These are phyloP conservation scores for Phengaris alcon DNA, from an alignment of 2,888 invertebrate genomes.

Conservation along the genomic window DNA sequence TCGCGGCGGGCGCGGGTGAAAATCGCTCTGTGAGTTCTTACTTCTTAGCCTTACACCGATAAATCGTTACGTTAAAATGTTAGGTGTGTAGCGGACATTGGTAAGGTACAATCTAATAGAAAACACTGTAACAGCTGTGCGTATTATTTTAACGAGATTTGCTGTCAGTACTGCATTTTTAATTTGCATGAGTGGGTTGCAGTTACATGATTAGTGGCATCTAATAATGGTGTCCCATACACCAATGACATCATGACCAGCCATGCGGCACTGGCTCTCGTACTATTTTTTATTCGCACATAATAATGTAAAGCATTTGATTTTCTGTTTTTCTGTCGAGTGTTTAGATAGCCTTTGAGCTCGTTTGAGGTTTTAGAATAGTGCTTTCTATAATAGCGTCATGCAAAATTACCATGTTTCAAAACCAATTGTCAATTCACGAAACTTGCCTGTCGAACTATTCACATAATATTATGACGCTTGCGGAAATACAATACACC, in stretches of 20 bases:
- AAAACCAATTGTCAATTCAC: no score
- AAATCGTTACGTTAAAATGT: no score
- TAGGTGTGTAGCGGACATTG: not conserved
- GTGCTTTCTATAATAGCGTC: no score
- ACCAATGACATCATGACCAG: constrained; percentile 21
- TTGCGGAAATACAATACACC: not conserved
- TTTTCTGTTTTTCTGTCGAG: not conserved
- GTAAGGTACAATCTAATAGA: not conserved
- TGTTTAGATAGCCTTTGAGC: constrained; percentile 13
- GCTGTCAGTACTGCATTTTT: constrained; percentile 32
- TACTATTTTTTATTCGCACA: constrained; percentile 21
- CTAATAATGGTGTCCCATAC: constrained; percentile 38
- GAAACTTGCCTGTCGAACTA: no score
- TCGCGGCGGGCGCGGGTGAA: no score
- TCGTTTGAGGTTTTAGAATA: not conserved
- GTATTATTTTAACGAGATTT: constrained; percentile 23
- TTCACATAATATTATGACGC: not conserved
- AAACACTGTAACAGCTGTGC: not conserved
- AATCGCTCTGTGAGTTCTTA: no score
- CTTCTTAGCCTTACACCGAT: no score
- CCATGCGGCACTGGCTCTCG: constrained; percentile 22
- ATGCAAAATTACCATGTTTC: no score
- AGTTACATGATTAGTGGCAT: constrained; percentile 46
- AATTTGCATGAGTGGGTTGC: constrained; percentile 40
- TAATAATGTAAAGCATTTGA: not conserved